A percentile compares a stretch with the other conserved stretches of the same genome.
Evolutionary conservation across 2,797 vertebrate genomes (phyloP).

Genomic region (Leuciscus waleckii): DNA sequence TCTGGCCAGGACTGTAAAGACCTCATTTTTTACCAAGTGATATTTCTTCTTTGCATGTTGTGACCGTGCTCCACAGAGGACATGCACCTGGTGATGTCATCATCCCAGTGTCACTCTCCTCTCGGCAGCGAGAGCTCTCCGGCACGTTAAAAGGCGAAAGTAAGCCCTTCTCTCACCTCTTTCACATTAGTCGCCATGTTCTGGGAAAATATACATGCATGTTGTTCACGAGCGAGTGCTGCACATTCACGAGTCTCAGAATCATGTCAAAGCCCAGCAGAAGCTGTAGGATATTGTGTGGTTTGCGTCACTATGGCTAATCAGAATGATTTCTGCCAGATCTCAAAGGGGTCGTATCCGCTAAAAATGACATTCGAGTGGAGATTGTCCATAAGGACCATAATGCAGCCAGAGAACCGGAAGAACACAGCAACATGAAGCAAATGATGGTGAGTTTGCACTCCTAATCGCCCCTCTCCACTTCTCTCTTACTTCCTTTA

Average conservation of each 20-base stretch:
- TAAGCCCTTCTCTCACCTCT: constrained; percentile 68
- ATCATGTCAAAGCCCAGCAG: constrained; percentile 21
- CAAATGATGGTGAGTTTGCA: constrained; percentile 91
- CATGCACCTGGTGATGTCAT: constrained; percentile 86
- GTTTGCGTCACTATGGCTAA: constrained; percentile 37
- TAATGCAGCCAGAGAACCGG: constrained; percentile 85
- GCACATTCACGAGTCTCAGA: not conserved
- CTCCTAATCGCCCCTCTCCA: not conserved
- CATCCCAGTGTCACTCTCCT: constrained; percentile 85
- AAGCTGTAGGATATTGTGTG: constrained; percentile 6
- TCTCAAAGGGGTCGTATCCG: constrained; percentile 94
- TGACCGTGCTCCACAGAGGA: constrained; percentile 80
- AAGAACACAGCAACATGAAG: constrained; percentile 93
- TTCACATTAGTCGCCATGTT: not conserved
- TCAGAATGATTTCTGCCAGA: constrained; percentile 75
- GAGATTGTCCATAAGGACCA: constrained; percentile 99
- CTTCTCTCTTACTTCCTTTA: not conserved
- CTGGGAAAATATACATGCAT: constrained; percentile 31
- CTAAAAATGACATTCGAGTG: constrained; percentile 96
- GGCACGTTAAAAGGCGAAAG: constrained; percentile 86
- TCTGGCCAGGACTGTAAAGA: constrained; percentile 20
- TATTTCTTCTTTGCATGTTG: constrained; percentile 67
- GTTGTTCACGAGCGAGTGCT: not conserved
- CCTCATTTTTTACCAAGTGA: constrained; percentile 19
- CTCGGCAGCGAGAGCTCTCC: constrained; percentile 85